phyloP scores from a whole-genome alignment of 2,888 invertebrate species.

The Meloe dianella region DNA sequence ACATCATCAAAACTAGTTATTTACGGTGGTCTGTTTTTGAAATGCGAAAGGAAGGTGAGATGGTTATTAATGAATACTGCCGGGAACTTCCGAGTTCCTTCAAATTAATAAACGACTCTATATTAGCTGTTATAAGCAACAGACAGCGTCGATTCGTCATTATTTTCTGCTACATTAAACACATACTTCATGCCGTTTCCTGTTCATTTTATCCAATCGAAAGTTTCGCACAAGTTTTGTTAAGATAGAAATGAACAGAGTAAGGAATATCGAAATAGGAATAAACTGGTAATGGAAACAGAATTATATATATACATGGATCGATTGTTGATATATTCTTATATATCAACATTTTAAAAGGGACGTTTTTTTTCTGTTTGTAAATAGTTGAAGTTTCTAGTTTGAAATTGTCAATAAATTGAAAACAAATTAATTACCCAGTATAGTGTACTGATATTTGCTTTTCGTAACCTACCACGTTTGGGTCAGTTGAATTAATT shows the following conservation, averaged over 20 bases:
- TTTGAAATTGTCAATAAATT: constrained; percentile 13
- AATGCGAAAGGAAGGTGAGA: constrained; percentile 56
- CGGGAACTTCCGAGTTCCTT: constrained; percentile 54
- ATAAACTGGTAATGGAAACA: constrained; percentile 16
- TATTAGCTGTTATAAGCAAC: constrained; percentile 62
- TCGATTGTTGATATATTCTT: neutral
- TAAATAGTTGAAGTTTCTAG: neutral
- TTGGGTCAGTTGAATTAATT: constrained; percentile 53
- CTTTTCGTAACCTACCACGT: constrained; percentile 47
- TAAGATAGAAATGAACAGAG: neutral
- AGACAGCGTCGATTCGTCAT: constrained; percentile 63
- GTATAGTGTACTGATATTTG: constrained; percentile 45
- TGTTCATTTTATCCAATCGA: constrained; percentile 56
- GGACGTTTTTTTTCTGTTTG: neutral
- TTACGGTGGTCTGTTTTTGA: constrained; percentile 58
- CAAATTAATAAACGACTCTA: constrained; percentile 61
- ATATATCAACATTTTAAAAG: neutral
- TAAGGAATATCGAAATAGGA: constrained; percentile 7
- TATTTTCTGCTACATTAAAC: constrained; percentile 63
- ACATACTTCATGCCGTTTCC: constrained; percentile 61
- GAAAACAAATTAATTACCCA: constrained; percentile 12
- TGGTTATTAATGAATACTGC: constrained; percentile 59
- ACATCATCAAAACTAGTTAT: constrained; percentile 56
- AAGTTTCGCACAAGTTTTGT: constrained; percentile 43
- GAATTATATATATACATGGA: constrained; percentile 23